Percentiles rank a stretch among this genome's conserved stretches.
Conservation (phyloP, 2,797 vertebrate genomes). For the Diplodus puntazzo region DNA sequence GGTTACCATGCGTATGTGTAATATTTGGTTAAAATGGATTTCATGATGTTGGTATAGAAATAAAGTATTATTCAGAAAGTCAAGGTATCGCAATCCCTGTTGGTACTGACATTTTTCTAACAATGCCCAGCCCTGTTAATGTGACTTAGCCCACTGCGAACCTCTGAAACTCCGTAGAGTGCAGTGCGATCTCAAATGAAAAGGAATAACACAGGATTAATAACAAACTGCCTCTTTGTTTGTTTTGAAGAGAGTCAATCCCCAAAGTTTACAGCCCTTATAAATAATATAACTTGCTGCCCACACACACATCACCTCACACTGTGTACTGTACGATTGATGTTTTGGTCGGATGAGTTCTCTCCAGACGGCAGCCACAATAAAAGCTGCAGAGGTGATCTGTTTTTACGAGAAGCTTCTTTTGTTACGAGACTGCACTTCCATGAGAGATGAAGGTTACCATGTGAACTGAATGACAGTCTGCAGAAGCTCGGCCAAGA, state of each 20-base stretch:
- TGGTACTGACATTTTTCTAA: too few species aligned
- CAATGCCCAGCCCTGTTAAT: too few species aligned
- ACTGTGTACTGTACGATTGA: constrained; percentile 6
- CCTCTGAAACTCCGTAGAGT: constrained; percentile 9
- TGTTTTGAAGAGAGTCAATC: constrained; percentile 15
- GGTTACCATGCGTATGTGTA: too few species aligned
- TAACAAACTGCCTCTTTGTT: constrained; percentile 16
- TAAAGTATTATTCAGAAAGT: too few species aligned
- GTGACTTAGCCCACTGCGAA: constrained; percentile 18
- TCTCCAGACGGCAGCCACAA: constrained; percentile 34
- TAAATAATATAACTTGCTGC: constrained; percentile 30
- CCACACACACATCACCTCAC: constrained; percentile 11
- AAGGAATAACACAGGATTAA: constrained; percentile 24
- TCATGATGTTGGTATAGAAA: too few species aligned
- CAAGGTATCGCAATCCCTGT: too few species aligned
- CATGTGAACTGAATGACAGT: constrained; percentile 72
- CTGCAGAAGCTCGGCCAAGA: constrained; percentile 59
- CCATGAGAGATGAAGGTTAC: constrained; percentile 61
- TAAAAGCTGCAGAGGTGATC: constrained; percentile 43
- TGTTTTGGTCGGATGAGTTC: constrained; percentile 25
- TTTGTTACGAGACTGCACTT: constrained; percentile 54
- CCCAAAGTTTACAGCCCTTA: constrained; percentile 30
- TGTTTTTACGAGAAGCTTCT: constrained; percentile 45
- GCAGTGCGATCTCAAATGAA: constrained; percentile 23
- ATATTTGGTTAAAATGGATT: too few species aligned